A percentile compares a stretch with the other conserved stretches of the same genome.
Evolutionary conservation across 2,888 invertebrate species (phyloP).

Genomic region (Scaptomyza caliginosa): DNA sequence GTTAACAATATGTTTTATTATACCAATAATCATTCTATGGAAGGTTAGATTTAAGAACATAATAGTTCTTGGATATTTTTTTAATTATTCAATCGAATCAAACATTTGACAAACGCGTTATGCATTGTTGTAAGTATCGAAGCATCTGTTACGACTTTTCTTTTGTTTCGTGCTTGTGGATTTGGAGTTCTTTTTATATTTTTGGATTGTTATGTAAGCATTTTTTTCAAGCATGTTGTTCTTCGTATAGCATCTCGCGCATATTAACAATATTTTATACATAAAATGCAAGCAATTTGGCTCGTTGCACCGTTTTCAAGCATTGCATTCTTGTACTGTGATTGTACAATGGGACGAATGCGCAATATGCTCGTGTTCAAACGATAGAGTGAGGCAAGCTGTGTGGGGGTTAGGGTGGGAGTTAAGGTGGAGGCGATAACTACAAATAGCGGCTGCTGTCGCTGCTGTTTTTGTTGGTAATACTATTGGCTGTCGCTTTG

Average conservation of each 20-base stretch:
- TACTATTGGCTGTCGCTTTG: not conserved
- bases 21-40: not conserved
- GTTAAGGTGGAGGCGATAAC: conserved; percentile 2
- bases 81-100: not conserved
- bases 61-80: no score
- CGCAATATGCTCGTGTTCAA: conserved; percentile 4
- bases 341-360: conserved; percentile 1
- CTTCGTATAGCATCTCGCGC: not conserved
- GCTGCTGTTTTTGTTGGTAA: not conserved
- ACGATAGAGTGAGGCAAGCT: not conserved
- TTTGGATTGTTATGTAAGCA: no score
- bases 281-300: conserved; percentile 1
- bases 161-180: not conserved
- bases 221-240: not conserved
- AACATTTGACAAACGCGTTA: not conserved
- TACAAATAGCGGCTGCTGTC: not conserved
- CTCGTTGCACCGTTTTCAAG: conserved; percentile 1
- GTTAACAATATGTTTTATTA: not conserved
- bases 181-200: not conserved
- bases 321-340: not conserved
- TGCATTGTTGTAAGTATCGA: not conserved
- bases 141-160: not conserved
- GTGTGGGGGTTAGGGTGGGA: not conserved
- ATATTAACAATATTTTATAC: conserved; percentile 16
- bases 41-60: no score